Percentiles rank a stretch among this genome's conserved stretches.
phyloP scores from a whole-genome alignment of 2,888 invertebrate genomes.

The Papilio gigon region DNA sequence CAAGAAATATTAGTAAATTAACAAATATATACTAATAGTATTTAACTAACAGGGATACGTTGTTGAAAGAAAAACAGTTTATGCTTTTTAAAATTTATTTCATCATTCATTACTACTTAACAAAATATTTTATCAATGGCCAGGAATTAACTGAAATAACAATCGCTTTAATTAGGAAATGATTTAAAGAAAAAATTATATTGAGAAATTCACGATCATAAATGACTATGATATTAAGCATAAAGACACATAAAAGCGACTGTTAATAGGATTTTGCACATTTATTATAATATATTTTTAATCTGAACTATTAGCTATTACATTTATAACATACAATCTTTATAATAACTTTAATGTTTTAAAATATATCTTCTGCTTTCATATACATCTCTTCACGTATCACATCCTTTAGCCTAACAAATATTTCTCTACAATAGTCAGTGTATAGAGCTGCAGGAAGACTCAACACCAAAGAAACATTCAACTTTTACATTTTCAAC shows the following conservation, averaged over 20 bases:
- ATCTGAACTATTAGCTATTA: constrained; percentile 22
- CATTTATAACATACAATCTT: constrained; percentile 30
- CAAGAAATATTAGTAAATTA: too few relatives aligned
- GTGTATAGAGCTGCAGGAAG: constrained; percentile 83
- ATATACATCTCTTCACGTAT: constrained; percentile 69
- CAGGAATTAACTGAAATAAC: constrained; percentile 28
- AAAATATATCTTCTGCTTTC: constrained; percentile 51
- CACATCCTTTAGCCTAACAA: constrained; percentile 79
- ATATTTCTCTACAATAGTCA: constrained; percentile 77
- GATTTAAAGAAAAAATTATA: background rate
- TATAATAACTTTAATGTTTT: constrained; percentile 47
- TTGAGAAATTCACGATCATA: background rate
- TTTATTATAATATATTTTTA: constrained; percentile 25
- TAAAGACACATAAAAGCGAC: constrained; percentile 20
- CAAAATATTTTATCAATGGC: constrained; percentile 29
- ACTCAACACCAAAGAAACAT: constrained; percentile 68
- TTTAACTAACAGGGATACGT: too few relatives aligned
- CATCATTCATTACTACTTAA: constrained; percentile 36
- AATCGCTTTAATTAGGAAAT: constrained; percentile 22
- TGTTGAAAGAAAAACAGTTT: background rate
- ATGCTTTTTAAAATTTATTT: constrained; percentile 27
- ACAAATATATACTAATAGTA: too few relatives aligned
- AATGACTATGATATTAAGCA: background rate
- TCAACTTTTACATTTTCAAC: constrained; percentile 42
- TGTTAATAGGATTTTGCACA: constrained; percentile 31